phyloP scores from a whole-genome alignment of 2,797 vertebrate genomes.

The Gouania willdenowi region DNA sequence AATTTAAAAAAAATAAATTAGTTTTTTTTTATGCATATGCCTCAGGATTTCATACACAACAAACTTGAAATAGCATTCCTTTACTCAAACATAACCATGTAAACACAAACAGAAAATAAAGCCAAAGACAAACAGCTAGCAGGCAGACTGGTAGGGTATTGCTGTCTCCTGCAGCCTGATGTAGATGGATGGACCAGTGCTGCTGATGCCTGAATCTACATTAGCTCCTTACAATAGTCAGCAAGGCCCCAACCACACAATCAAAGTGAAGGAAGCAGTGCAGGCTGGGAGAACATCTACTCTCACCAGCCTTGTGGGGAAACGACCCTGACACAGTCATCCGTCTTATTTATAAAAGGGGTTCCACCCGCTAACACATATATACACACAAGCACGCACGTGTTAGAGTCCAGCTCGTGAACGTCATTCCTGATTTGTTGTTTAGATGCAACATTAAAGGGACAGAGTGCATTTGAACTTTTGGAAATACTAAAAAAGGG shows the following conservation, averaged over 20 bases:
- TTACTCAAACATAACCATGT: not conserved
- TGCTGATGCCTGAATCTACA: constrained; percentile 71
- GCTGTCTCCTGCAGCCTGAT: constrained; percentile 60
- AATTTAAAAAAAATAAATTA: too few relatives aligned
- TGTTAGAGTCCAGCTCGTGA: constrained; percentile 31
- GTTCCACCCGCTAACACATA: constrained; percentile 59
- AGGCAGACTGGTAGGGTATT: constrained; percentile 36
- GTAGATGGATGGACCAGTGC: constrained; percentile 67
- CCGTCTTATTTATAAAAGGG: constrained; percentile 75
- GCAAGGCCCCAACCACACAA: constrained; percentile 25
- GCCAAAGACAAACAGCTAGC: constrained; percentile 16
- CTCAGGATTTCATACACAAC: too few relatives aligned
- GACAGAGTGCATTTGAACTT: constrained; percentile 52
- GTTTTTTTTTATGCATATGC: too few relatives aligned
- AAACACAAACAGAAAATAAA: not conserved
- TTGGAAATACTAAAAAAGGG: constrained; percentile 63
- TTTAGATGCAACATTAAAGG: constrained; percentile 71
- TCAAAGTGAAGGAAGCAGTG: constrained; percentile 33
- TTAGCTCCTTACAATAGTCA: constrained; percentile 73
- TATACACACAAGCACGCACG: constrained; percentile 6
- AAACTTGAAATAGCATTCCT: not conserved
- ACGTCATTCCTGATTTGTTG: constrained; percentile 48
- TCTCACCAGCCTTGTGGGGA: constrained; percentile 50
- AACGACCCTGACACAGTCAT: constrained; percentile 67
- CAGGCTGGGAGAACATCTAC: constrained; percentile 42